Evolutionary conservation across 1,140 invertebrate species (phyloP).

Genomic region (Papilio glaucus): DNA sequence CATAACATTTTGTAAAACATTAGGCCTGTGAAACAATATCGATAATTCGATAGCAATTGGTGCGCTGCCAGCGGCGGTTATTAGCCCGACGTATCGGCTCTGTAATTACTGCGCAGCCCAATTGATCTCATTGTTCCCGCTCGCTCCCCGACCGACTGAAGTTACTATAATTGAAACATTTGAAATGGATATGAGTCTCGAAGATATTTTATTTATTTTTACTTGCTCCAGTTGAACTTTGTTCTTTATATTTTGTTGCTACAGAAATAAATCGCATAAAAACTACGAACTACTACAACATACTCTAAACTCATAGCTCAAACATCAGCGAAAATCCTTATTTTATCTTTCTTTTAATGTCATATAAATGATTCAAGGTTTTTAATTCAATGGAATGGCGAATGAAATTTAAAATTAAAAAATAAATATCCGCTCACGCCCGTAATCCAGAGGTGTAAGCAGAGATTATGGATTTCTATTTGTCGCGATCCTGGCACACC

Average conservation of each 20-base stretch:
- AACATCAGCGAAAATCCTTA: too few relatives aligned
- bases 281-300: too few relatives aligned
- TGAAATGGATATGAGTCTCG: slow-evolving; percentile 29
- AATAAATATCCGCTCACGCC: too few relatives aligned
- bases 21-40: slow-evolving; percentile 33
- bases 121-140: slow-evolving; percentile 38
- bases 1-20: slow-evolving; percentile 37
- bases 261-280: too few relatives aligned
- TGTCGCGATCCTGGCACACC: too few relatives aligned
- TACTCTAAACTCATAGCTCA: too few relatives aligned
- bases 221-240: background rate
- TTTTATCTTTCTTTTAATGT: too few relatives aligned
- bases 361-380: too few relatives aligned
- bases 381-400: too few relatives aligned
- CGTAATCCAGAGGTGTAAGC: too few relatives aligned
- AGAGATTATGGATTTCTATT: too few relatives aligned
- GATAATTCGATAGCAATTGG: slow-evolving; percentile 37
- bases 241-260: background rate
- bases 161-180: slow-evolving; percentile 34
- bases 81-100: slow-evolving; percentile 34
- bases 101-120: slow-evolving; percentile 37
- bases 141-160: slow-evolving; percentile 1
- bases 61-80: slow-evolving; percentile 26
- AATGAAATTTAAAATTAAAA: too few relatives aligned
- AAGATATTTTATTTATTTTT: slow-evolving; percentile 19